Conservation (phyloP, 2,888 invertebrate genomes). For the Pollenia griseotomentosa region DNA sequence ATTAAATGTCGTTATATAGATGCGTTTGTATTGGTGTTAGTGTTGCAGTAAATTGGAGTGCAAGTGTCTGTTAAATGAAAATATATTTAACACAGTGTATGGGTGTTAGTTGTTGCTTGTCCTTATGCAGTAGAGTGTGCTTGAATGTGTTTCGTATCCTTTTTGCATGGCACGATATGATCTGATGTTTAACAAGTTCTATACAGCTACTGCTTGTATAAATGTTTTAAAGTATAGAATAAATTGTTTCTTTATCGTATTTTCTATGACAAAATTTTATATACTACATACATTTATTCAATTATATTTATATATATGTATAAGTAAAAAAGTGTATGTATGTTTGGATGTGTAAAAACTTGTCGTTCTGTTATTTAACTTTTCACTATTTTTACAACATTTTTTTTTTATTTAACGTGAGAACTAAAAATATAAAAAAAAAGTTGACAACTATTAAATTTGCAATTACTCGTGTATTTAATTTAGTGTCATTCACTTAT, state of each 20-base stretch:
- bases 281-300: neutral
- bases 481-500: slow-evolving; percentile 71
- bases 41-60: slow-evolving; percentile 42
- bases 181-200: slow-evolving; percentile 26
- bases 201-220: slow-evolving; percentile 6
- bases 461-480: slow-evolving; percentile 68
- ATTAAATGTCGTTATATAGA: slow-evolving; percentile 11
- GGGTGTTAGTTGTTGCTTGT: neutral
- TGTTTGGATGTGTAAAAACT: neutral
- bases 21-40: slow-evolving; percentile 2
- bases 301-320: neutral
- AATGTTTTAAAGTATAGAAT: slow-evolving; percentile 59
- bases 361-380: slow-evolving; percentile 6
- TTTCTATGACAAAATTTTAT: slow-evolving; percentile 58
- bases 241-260: slow-evolving; percentile 69
- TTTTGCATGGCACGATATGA: slow-evolving; percentile 34
- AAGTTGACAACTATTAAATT: slow-evolving; percentile 68
- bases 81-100: neutral
- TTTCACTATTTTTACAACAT: slow-evolving; percentile 9
- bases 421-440: slow-evolving; percentile 22
- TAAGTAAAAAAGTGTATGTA: neutral
- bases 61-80: slow-evolving; percentile 44
- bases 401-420: slow-evolving; percentile 13
- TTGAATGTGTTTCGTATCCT: neutral
- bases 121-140: neutral